phyloP scores from a whole-genome alignment of 2,113 vertebrate species.

The Stigmatopora argus region DNA sequence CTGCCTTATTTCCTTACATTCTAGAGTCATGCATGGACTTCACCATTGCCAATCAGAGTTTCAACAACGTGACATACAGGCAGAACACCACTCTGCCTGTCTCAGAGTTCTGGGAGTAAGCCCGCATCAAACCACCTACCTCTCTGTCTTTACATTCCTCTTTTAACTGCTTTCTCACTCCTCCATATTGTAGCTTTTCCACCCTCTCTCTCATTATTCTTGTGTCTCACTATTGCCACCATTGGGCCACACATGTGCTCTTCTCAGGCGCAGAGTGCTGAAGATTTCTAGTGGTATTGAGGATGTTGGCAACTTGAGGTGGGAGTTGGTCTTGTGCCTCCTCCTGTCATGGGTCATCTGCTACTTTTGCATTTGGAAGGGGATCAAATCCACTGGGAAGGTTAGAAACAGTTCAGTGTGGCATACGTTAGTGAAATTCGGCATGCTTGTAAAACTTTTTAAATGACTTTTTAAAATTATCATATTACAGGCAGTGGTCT shows the following conservation, averaged over 20 bases:
- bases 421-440: background rate
- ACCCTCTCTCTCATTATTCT: background rate
- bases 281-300: constrained; percentile 54
- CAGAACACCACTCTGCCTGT: constrained; percentile 50
- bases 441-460: background rate
- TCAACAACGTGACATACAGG: constrained; percentile 8
- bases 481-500: background rate
- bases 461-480: background rate
- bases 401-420: constrained; percentile 18
- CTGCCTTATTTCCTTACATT: background rate
- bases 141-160: background rate
- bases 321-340: constrained; percentile 56
- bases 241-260: background rate
- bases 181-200: background rate
- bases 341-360: constrained; percentile 54
- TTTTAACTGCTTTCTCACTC: background rate
- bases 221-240: background rate
- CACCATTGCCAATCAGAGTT: constrained; percentile 25
- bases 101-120: constrained; percentile 62
- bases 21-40: constrained; percentile 45
- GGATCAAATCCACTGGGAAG: constrained; percentile 60
- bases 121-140: background rate
- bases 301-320: constrained; percentile 49
- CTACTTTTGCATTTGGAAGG: constrained; percentile 61
- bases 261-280: constrained; percentile 42